Evolutionary conservation across 2,797 vertebrate species (phyloP).

Genomic region (Siniperca obscura): DNA sequence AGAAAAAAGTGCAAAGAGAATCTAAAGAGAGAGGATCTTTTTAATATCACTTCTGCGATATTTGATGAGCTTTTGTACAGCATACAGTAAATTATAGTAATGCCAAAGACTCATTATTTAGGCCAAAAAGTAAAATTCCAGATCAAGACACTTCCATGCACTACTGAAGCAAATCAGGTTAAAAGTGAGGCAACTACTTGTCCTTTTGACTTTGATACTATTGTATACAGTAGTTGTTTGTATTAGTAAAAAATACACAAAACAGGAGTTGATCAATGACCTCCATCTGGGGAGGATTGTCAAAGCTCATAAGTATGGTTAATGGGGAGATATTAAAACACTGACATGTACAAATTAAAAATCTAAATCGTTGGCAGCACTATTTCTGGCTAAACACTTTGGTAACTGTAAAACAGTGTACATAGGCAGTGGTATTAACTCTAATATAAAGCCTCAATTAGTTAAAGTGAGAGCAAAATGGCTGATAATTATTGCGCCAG

Average conservation of each 20-base stretch:
- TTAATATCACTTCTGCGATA: conserved; percentile 18
- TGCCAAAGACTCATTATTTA: background rate
- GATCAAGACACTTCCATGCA: background rate
- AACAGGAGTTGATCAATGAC: conserved; percentile 65
- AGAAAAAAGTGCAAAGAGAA: conserved; percentile 44
- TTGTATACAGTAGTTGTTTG: conserved; percentile 44
- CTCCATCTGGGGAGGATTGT: conserved; percentile 74
- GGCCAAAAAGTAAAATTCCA: background rate
- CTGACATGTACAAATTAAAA: conserved; percentile 77
- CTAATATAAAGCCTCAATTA: conserved; percentile 80
- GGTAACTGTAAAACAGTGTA: conserved; percentile 66
- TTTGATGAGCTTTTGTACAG: conserved; percentile 11
- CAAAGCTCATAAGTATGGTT: conserved; percentile 78
- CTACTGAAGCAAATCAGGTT: conserved; percentile 7
- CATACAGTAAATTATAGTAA: background rate
- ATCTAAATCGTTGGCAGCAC: conserved; percentile 71
- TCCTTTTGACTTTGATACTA: conserved; percentile 64
- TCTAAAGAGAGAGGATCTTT: conserved; percentile 18
- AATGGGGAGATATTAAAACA: conserved; percentile 77
- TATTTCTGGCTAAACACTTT: conserved; percentile 72
- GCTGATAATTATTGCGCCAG: conserved; percentile 83
- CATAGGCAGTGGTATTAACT: conserved; percentile 69
- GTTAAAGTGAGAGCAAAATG: conserved; percentile 79
- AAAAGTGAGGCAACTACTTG: conserved; percentile 16
- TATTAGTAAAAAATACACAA: conserved; percentile 43